Conservation (phyloP, 1,140 invertebrate species). For the Drosophila takahashii region DNA sequence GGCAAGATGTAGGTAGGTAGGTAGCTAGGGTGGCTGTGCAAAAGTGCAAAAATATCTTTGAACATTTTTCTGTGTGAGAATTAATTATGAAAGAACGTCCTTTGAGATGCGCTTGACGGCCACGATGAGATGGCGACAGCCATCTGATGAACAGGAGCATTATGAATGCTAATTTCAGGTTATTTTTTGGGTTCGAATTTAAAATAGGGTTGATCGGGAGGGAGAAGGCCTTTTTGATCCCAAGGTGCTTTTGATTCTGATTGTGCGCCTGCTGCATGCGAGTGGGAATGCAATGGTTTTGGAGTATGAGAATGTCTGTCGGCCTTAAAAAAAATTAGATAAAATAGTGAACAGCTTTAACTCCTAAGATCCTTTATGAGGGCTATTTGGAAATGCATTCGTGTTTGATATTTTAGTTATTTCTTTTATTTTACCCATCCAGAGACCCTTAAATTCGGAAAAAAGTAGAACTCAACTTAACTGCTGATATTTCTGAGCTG, state of each 20-base stretch:
- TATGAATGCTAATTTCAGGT: slow-evolving; percentile 60
- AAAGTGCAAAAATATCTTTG: slow-evolving; percentile 73
- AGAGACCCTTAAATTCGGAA: neutral
- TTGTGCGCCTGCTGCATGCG: slow-evolving; percentile 34
- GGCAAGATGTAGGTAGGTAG: neutral
- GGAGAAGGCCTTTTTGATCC: slow-evolving; percentile 6
- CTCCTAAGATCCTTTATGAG: neutral
- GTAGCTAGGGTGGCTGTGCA: slow-evolving; percentile 18
- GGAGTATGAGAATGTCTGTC: neutral
- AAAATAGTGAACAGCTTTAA: neutral
- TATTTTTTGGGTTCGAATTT: slow-evolving; percentile 22
- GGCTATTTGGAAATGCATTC: neutral
- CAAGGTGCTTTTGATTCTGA: slow-evolving; percentile 42
- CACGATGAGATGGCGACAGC: slow-evolving; percentile 44
- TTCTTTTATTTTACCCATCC: neutral
- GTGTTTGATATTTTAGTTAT: neutral
- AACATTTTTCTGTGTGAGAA: slow-evolving; percentile 70
- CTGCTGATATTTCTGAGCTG: slow-evolving; percentile 44
- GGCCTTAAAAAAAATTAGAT: neutral
- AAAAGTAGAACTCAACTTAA: slow-evolving; percentile 1
- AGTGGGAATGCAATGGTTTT: slow-evolving; percentile 46
- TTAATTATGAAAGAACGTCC: slow-evolving; percentile 72
- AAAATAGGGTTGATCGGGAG: slow-evolving; percentile 3
- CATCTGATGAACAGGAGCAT: slow-evolving; percentile 19
- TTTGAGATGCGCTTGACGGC: slow-evolving; percentile 58